Evolutionary conservation across 2,888 invertebrate species (phyloP).

Genomic region (Mimumesa dahlbomi): DNA sequence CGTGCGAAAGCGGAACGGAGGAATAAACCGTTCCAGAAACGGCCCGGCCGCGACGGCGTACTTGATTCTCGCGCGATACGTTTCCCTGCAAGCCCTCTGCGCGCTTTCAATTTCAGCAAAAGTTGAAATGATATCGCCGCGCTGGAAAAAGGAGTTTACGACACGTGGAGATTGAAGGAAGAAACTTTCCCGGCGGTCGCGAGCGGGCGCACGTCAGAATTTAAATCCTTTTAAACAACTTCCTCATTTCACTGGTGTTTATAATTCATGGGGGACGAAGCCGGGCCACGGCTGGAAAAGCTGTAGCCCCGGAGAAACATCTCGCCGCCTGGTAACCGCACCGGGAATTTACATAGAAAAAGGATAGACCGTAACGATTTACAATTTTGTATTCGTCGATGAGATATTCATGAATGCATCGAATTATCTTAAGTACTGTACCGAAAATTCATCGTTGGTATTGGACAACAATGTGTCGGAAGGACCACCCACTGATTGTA

Average conservation of each 20-base stretch:
- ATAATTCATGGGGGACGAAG: slow-evolving; percentile 57
- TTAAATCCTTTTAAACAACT: slow-evolving; percentile 62
- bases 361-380: slow-evolving; percentile 51
- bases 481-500: slow-evolving; percentile 12
- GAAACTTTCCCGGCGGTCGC: slow-evolving; percentile 39
- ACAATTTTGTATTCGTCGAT: slow-evolving; percentile 49
- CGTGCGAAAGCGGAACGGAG: slow-evolving; percentile 29
- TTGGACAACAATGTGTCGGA: slow-evolving; percentile 18
- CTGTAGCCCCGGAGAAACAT: slow-evolving; percentile 38
- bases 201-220: slow-evolving; percentile 41
- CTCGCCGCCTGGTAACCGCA: slow-evolving; percentile 4
- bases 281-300: slow-evolving; percentile 15
- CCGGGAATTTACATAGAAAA: slow-evolving; percentile 50
- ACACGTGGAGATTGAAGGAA: slow-evolving; percentile 45
- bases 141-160: slow-evolving; percentile 40
- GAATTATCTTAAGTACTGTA: slow-evolving; percentile 28
- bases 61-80: slow-evolving; percentile 49
- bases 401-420: slow-evolving; percentile 51
- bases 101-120: slow-evolving; percentile 53
- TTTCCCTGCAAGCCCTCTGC: neutral
- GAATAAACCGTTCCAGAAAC: slow-evolving; percentile 34
- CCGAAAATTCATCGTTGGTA: neutral
- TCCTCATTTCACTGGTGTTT: slow-evolving; percentile 56
- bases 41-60: slow-evolving; percentile 20
- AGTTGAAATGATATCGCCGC: slow-evolving; percentile 47